Evolutionary conservation across 1,140 invertebrate genomes (phyloP).

Genomic region (Micrasema minimum): DNA sequence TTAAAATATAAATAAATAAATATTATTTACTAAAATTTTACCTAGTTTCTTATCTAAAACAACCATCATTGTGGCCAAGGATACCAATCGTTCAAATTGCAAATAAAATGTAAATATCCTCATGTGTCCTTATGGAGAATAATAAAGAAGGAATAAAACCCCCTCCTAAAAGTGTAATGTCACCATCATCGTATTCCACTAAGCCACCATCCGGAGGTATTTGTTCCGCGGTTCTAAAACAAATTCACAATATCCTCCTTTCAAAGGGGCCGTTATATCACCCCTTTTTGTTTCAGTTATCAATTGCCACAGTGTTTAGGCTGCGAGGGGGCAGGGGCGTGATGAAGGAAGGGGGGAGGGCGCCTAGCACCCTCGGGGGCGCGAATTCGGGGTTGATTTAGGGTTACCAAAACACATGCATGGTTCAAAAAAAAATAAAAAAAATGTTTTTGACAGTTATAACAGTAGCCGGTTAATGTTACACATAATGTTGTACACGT

Average conservation of each 20-base stretch:
- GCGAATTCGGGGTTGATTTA: constrained; percentile 16
- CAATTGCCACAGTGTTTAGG: constrained; percentile 53
- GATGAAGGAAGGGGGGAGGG: constrained; percentile 30
- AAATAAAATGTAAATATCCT: too few relatives aligned
- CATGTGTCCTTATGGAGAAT: not conserved
- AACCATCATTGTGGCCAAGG: too few relatives aligned
- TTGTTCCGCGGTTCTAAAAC: constrained; percentile 41
- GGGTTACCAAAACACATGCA: constrained; percentile 10
- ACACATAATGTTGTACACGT: too few relatives aligned
- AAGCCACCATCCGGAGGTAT: constrained; percentile 37
- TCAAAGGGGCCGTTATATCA: constrained; percentile 51
- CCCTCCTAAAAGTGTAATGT: constrained; percentile 28
- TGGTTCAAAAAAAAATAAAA: too few relatives aligned
- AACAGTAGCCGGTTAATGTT: too few relatives aligned
- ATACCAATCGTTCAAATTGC: too few relatives aligned
- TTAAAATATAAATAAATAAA: too few relatives aligned
- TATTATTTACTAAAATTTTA: too few relatives aligned
- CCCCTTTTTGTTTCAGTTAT: constrained; percentile 52
- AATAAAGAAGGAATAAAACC: constrained; percentile 15
- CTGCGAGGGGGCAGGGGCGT: constrained; percentile 2
- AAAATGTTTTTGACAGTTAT: too few relatives aligned
- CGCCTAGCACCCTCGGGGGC: constrained; percentile 18
- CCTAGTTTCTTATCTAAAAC: too few relatives aligned
- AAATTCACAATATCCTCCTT: constrained; percentile 52
- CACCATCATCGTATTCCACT: constrained; percentile 16